Conservation (phyloP, 2,113 vertebrate genomes). For the Gulo gulo region DNA sequence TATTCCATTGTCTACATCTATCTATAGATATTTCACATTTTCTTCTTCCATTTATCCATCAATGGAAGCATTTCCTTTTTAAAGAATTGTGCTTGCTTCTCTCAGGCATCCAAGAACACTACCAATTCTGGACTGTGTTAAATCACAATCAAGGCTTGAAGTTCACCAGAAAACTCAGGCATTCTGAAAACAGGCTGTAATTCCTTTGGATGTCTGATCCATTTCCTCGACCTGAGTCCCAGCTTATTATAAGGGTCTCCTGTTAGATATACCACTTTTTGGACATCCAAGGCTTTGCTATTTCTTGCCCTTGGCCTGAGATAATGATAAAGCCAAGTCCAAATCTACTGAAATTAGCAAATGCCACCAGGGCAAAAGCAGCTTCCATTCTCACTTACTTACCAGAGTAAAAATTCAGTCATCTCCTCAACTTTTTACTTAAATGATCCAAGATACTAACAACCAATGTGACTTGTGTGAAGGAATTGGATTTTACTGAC, state of each 20-base stretch:
- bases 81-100: background rate
- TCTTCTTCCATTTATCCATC: background rate
- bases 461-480: background rate
- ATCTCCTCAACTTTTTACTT: background rate
- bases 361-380: background rate
- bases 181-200: background rate
- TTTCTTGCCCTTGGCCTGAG: background rate
- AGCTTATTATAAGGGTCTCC: background rate
- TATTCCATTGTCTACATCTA: background rate
- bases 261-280: background rate
- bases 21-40: background rate
- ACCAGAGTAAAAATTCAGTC: background rate
- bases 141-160: background rate
- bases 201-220: background rate
- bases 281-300: background rate
- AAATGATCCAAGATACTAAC: background rate
- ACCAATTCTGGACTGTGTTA: background rate
- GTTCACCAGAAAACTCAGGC: background rate
- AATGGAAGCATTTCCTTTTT: background rate
- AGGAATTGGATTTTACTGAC: background rate
- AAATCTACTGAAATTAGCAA: slow-evolving; percentile 22
- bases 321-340: slow-evolving; percentile 8
- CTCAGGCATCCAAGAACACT: background rate
- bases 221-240: background rate
- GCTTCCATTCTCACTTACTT: background rate